These are phyloP conservation scores for Smutsia gigantea DNA, from an alignment of 2,797 vertebrate genomes.

Conservation along the genomic window DNA sequence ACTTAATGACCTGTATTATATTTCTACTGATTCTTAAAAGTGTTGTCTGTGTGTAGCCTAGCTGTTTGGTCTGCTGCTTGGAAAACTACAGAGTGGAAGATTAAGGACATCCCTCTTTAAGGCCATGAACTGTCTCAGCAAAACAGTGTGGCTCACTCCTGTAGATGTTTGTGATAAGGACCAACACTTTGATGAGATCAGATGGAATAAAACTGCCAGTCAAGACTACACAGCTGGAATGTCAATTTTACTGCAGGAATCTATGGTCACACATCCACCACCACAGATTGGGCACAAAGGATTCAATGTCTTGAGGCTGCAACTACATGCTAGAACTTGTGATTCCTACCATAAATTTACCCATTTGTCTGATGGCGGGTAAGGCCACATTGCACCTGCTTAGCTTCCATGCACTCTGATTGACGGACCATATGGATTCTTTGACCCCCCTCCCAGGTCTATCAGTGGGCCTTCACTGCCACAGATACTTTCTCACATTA, in stretches of 20 bases:
- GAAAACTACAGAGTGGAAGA: neutral
- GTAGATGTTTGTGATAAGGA: neutral
- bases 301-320: neutral
- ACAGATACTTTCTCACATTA: neutral
- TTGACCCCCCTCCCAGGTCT: neutral
- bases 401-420: neutral
- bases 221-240: neutral
- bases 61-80: neutral
- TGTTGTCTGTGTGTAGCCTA: neutral
- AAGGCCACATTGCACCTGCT: neutral
- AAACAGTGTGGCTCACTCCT: neutral
- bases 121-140: neutral
- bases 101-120: neutral
- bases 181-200: neutral
- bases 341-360: neutral
- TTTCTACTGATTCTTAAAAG: neutral
- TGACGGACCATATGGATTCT: neutral
- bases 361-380: neutral
- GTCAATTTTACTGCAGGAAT: neutral
- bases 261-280: neutral
- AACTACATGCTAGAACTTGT: neutral
- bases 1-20: neutral
- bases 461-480: neutral
- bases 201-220: neutral
- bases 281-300: neutral